Evolutionary conservation across 2,888 invertebrate species (phyloP).

Genomic region (Mimumesa dahlbomi): DNA sequence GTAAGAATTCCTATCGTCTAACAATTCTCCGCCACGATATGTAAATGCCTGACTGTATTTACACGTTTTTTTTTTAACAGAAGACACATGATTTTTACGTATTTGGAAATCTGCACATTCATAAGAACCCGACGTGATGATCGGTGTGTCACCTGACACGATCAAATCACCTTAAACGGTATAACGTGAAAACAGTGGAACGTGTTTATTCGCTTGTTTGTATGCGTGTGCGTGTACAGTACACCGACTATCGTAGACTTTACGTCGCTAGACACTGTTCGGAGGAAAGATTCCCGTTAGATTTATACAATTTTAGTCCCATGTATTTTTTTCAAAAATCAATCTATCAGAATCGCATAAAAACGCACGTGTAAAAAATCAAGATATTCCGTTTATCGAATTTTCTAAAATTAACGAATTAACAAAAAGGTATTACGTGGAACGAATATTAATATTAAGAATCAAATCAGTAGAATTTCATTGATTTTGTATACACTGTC

Average conservation of each 20-base stretch:
- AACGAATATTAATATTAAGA: neutral
- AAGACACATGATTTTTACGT: neutral
- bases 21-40: conserved; percentile 47
- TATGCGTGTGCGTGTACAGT: conserved; percentile 4
- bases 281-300: conserved; percentile 26
- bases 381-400: neutral
- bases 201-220: conserved; percentile 1
- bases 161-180: no score
- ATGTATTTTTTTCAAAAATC: no score
- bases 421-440: no score
- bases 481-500: no score
- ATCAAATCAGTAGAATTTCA: no score
- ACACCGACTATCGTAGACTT: conserved; percentile 34
- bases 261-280: conserved; percentile 37
- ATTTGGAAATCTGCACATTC: conserved; percentile 14
- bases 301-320: conserved; percentile 49
- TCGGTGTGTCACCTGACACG: neutral
- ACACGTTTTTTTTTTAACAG: conserved; percentile 14
- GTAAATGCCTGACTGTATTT: conserved; percentile 31
- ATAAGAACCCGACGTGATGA: conserved; percentile 15
- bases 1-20: conserved; percentile 29
- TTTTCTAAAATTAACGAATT: no score
- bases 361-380: conserved; percentile 14
- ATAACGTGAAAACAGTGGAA: conserved; percentile 14
- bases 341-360: no score